These are phyloP conservation scores for Xestia xanthographa DNA, from an alignment of 2,888 invertebrate genomes.

Conservation along the genomic window DNA sequence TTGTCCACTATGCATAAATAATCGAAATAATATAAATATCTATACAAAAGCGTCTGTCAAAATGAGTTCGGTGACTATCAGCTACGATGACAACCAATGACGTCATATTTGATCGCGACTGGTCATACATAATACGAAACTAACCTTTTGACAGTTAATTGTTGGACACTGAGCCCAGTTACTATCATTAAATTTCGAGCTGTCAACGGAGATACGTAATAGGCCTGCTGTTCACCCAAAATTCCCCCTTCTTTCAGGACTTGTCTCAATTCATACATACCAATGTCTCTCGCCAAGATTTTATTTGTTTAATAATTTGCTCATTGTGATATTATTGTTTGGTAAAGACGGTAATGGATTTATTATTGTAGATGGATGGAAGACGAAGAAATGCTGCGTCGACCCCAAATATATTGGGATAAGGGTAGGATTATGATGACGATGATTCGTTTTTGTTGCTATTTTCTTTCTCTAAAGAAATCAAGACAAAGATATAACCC, in stretches of 20 bases:
- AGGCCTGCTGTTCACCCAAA: neutral
- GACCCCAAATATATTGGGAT: neutral
- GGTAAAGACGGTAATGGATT: neutral
- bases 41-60: too few relatives aligned
- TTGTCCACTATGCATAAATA: too few relatives aligned
- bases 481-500: neutral
- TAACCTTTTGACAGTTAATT: too few relatives aligned
- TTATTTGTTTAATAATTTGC: neutral
- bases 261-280: neutral
- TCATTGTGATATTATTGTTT: neutral
- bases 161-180: too few relatives aligned
- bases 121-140: too few relatives aligned
- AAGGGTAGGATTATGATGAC: neutral
- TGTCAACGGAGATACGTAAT: too few relatives aligned
- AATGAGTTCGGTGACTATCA: too few relatives aligned
- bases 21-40: too few relatives aligned
- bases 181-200: too few relatives aligned
- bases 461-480: neutral
- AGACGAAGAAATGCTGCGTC: neutral
- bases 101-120: too few relatives aligned
- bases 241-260: neutral
- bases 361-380: neutral
- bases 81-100: too few relatives aligned
- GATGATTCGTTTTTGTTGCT: neutral
- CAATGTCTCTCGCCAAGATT: neutral